Percentiles rank a stretch among this genome's conserved stretches.
These are phyloP conservation scores for Crotophaga sulcirostris DNA, from an alignment of 2,113 vertebrate genomes.

Conservation along the genomic window DNA sequence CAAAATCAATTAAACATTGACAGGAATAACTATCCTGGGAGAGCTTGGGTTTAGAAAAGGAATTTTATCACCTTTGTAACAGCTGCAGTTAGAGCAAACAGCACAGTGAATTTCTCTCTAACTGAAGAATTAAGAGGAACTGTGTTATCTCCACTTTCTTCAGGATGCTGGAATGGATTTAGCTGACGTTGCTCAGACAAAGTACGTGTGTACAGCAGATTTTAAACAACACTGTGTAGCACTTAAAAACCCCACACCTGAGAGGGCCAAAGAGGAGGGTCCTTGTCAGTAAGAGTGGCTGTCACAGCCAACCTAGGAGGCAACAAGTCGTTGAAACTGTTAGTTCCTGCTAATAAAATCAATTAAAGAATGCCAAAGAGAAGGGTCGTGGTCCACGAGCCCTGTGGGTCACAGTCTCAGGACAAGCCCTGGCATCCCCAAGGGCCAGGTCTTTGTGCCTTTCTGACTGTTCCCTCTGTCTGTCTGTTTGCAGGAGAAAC, in stretches of 20 bases:
- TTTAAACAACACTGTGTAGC: neutral
- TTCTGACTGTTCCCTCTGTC: neutral
- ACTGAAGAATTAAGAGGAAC: neutral
- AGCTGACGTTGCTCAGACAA: neutral
- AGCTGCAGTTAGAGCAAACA: neutral
- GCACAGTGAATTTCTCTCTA: neutral
- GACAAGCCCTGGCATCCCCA: neutral
- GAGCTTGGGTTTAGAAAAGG: neutral
- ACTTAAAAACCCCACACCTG: rapidly evolving
- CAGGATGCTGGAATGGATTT: neutral
- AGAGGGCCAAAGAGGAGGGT: neutral
- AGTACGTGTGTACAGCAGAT: rapidly evolving
- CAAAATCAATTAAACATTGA: constrained; percentile 36
- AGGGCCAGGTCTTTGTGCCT: rapidly evolving
- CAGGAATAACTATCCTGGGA: constrained; percentile 16
- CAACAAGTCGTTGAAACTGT: constrained; percentile 18
- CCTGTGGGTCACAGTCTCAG: neutral
- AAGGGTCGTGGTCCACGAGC: neutral
- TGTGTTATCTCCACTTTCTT: neutral
- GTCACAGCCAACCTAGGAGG: constrained; percentile 5
- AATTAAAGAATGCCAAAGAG: neutral
- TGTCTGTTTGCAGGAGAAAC: constrained; percentile 86
- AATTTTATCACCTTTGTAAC: neutral
- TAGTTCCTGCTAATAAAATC: constrained; percentile 25
- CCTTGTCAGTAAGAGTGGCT: neutral